phyloP scores from a whole-genome alignment of 2,113 vertebrate genomes.

The Orientallactaga bullata region DNA sequence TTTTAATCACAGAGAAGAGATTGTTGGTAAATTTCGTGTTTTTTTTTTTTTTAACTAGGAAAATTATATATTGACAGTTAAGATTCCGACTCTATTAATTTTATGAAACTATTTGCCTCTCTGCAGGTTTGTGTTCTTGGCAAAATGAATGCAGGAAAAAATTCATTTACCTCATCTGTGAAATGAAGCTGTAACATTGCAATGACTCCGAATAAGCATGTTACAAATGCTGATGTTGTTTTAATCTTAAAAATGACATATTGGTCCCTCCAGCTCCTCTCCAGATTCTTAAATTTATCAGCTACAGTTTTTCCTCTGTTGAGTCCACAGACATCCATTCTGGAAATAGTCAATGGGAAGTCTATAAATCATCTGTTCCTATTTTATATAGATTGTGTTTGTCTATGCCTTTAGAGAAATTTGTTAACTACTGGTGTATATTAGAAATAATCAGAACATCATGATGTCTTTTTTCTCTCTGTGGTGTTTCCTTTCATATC shows the following conservation, averaged over 20 bases:
- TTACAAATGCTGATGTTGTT: not conserved
- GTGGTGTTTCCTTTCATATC: no score
- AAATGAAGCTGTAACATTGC: not conserved
- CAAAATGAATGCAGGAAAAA: not conserved
- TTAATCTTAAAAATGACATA: not conserved
- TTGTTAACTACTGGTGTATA: no score
- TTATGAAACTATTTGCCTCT: not conserved
- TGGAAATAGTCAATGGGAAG: no score
- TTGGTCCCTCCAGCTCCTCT: not conserved
- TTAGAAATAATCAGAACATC: no score
- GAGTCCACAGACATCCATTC: no score
- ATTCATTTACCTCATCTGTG: not conserved
- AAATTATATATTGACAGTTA: not conserved
- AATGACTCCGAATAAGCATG: not conserved
- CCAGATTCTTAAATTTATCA: no score
- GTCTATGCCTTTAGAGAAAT: no score
- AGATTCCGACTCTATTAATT: not conserved
- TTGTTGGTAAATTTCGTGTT: not conserved
- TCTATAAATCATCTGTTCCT: no score
- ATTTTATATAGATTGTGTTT: no score
- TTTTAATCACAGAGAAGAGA: not conserved
- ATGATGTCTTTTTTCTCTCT: no score
- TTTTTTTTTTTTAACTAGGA: not conserved
- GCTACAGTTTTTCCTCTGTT: no score
- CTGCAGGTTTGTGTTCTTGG: not conserved